These are phyloP conservation scores for Scaptomyza montana DNA, from an alignment of 1,140 invertebrate species.

Conservation along the genomic window DNA sequence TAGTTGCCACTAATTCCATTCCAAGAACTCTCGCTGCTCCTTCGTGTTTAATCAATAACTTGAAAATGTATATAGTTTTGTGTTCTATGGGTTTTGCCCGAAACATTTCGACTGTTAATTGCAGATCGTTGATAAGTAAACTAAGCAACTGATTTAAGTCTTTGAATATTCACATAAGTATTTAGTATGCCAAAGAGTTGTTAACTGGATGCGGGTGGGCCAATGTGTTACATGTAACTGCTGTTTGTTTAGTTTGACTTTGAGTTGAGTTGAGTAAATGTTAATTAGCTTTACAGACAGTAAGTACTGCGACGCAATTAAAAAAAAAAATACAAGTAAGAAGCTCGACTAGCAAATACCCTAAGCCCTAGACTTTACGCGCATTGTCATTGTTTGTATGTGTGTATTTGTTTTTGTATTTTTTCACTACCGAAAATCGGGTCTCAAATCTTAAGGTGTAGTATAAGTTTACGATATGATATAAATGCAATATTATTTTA, in stretches of 20 bases:
- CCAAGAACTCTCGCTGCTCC: conserved; percentile 68
- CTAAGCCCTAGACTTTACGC: too few species aligned
- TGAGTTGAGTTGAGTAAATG: conserved; percentile 31
- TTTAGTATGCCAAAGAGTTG: background rate
- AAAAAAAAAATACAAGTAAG: background rate
- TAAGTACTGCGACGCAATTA: conserved; percentile 52
- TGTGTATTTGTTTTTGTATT: too few species aligned
- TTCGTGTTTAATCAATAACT: conserved; percentile 71
- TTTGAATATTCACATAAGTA: background rate
- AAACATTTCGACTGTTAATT: conserved; percentile 43
- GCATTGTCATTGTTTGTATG: too few species aligned
- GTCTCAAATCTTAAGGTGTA: too few species aligned
- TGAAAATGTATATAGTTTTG: conserved; percentile 9
- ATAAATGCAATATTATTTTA: too few species aligned
- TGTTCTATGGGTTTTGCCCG: too few species aligned
- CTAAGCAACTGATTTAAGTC: conserved; percentile 42
- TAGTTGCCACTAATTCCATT: conserved; percentile 27
- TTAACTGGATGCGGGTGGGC: conserved; percentile 2
- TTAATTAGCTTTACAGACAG: conserved; percentile 52
- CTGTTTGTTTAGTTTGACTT: conserved; percentile 30
- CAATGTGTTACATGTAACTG: conserved; percentile 19
- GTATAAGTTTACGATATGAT: too few species aligned
- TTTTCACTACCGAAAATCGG: too few species aligned
- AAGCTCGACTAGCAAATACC: too few species aligned
- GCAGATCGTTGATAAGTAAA: conserved; percentile 60